Evolutionary conservation across 2,797 vertebrate genomes (phyloP).

Genomic region (Helostoma temminkii): DNA sequence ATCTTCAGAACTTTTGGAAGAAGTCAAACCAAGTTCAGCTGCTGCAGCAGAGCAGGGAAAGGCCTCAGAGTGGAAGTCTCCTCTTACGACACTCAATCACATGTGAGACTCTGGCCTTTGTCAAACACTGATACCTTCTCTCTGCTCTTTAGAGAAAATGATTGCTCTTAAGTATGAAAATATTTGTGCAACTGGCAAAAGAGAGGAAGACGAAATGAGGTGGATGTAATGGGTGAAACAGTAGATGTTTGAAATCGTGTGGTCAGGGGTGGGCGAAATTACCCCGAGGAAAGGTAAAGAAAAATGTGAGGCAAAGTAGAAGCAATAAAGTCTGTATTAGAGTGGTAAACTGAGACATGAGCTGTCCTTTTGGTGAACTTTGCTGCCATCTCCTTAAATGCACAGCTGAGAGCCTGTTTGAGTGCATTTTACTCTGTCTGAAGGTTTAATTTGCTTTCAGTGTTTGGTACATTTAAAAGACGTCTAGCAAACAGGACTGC

Average conservation of each 20-base stretch:
- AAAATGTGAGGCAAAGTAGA: conserved; percentile 27
- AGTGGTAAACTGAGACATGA: neutral
- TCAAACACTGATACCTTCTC: conserved; percentile 55
- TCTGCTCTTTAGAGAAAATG: conserved; percentile 49
- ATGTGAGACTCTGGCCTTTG: conserved; percentile 61
- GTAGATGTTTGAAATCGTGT: conserved; percentile 26
- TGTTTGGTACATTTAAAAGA: conserved; percentile 9
- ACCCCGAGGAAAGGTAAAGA: conserved; percentile 19
- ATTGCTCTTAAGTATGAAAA: conserved; percentile 69
- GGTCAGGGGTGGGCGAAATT: conserved; percentile 31
- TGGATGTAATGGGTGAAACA: conserved; percentile 54
- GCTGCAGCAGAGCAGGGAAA: conserved; percentile 8
- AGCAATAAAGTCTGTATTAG: conserved; percentile 14
- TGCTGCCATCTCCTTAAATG: neutral
- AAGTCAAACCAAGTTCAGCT: conserved; percentile 52
- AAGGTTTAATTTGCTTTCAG: neutral
- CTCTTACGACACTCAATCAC: conserved; percentile 61
- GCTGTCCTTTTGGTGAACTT: conserved; percentile 25
- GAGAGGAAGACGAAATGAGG: conserved; percentile 19
- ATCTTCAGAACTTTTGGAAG: conserved; percentile 29
- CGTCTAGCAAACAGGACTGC: neutral
- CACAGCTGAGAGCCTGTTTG: conserved; percentile 26
- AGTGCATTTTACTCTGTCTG: neutral
- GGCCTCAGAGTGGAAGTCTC: conserved; percentile 44
- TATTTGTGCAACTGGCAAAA: conserved; percentile 75